Evolutionary conservation across 2,113 vertebrate genomes (phyloP), one percentile per base, ranked within the genome.

Genomic region (Onychorhynchus coronatus): DNA sequence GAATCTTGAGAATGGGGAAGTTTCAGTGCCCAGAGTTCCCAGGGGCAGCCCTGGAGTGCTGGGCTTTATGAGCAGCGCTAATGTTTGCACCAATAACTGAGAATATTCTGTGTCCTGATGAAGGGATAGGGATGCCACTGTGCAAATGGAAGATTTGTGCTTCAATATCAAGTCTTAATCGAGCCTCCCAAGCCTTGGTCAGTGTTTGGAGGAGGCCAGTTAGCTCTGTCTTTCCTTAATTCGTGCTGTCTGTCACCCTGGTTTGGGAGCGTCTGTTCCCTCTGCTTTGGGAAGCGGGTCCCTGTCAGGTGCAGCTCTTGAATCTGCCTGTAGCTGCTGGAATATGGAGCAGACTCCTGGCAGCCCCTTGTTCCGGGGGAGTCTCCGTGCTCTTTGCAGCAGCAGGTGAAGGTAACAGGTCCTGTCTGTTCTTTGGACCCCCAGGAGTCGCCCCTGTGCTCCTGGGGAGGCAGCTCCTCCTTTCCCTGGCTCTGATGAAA

Each of bases 381-480:
- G 4, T 50, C 44, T 84, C 20, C 0, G 0, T 19, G 44, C 28
- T 30, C 41, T 82, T 50, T 33, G 31, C 44, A 35, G 0, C 70
- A 55, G 15, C 61, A 52, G 52, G 11, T 55, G 6, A 17, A 56
- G 56, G 44, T 12, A 2, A 4, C 8, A 33, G 56, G 8, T 75
- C 8, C 0, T 13, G 3, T 14, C 37, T 21, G 39, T 52, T 47
- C 49, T 46, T 50, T 21, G 50, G 33, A 8, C 50, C 30, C 4
- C 63, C n/a, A 58, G 76, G 71, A 47, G 21, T 79, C 35, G 5
- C 41, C 50, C 14, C 11, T 17, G 78, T 68, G 77, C 59, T 73
- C 42, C 31, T 30, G 28, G 19, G 23, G 16, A 50, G 31, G 37
- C 72, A 72, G 31, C 63, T 82, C 33, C 2, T 24, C 24, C 53